phyloP scores from a whole-genome alignment of 2,888 invertebrate species.

The Cephus rjabovi region DNA sequence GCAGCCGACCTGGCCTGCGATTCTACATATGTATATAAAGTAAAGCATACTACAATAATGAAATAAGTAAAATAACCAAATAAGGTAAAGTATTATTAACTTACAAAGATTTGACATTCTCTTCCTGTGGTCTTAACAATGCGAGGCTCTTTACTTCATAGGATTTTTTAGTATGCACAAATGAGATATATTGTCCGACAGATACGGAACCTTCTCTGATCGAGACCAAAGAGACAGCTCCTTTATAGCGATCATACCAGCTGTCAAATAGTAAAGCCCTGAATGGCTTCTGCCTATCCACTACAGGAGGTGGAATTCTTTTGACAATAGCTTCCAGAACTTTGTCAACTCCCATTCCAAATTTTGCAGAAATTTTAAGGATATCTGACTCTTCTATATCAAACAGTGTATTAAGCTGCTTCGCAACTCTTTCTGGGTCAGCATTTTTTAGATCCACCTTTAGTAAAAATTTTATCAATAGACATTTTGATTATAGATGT shows the following conservation, averaged over 20 bases:
- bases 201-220: slow-evolving; percentile 81
- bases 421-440: slow-evolving; percentile 83
- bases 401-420: slow-evolving; percentile 85
- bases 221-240: slow-evolving; percentile 82
- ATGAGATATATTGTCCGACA: slow-evolving; percentile 82
- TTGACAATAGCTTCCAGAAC: slow-evolving; percentile 84
- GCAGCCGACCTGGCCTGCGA: slow-evolving; percentile 95
- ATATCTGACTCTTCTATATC: slow-evolving; percentile 80
- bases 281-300: slow-evolving; percentile 73
- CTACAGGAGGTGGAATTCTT: slow-evolving; percentile 80
- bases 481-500: neutral
- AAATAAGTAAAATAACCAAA: slow-evolving; percentile 6
- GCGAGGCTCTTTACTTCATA: slow-evolving; percentile 86
- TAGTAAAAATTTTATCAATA: neutral
- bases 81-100: slow-evolving; percentile 41
- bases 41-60: neutral
- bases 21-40: slow-evolving; percentile 57
- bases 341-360: slow-evolving; percentile 84
- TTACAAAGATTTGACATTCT: slow-evolving; percentile 74
- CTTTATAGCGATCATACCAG: slow-evolving; percentile 91
- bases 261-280: slow-evolving; percentile 92
- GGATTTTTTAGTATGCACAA: slow-evolving; percentile 76
- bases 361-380: slow-evolving; percentile 90
- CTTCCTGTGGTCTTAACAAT: slow-evolving; percentile 82
- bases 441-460: slow-evolving; percentile 85